A percentile compares a stretch with the other conserved stretches of the same genome.
These are phyloP conservation scores for Sialis lutaria DNA, from an alignment of 2,888 invertebrate species.

Conservation along the genomic window DNA sequence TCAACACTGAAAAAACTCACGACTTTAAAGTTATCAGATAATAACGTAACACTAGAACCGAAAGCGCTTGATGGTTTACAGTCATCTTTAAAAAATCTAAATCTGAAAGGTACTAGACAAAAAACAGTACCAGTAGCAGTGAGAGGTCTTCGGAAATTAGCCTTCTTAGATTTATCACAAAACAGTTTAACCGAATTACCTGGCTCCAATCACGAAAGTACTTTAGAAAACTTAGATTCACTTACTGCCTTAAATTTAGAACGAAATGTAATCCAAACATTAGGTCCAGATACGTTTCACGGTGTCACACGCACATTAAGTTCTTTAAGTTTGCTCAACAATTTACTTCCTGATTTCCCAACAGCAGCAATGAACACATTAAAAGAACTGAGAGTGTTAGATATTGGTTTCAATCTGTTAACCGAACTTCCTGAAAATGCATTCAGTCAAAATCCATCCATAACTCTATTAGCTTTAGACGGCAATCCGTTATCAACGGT, in stretches of 20 bases:
- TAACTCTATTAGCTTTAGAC: slow-evolving; percentile 75
- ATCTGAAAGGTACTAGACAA: slow-evolving; percentile 73
- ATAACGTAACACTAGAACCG: slow-evolving; percentile 56
- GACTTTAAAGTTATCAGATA: slow-evolving; percentile 74
- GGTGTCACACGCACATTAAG: slow-evolving; percentile 70
- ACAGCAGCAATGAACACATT: slow-evolving; percentile 60
- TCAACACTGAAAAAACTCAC: slow-evolving; percentile 51
- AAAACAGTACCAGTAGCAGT: slow-evolving; percentile 65
- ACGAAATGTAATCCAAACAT: slow-evolving; percentile 64
- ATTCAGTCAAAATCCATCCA: slow-evolving; percentile 64
- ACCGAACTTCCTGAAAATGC: slow-evolving; percentile 65
- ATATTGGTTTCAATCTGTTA: slow-evolving; percentile 81
- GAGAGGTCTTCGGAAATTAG: slow-evolving; percentile 56
- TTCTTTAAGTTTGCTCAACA: slow-evolving; percentile 76
- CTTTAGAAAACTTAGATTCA: slow-evolving; percentile 62
- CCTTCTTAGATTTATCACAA: slow-evolving; percentile 78
- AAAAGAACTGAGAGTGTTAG: slow-evolving; percentile 68
- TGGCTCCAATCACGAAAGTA: slow-evolving; percentile 43
- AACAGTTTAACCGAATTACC: slow-evolving; percentile 72
- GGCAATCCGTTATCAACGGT: slow-evolving; percentile 79
- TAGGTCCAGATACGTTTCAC: slow-evolving; percentile 57
- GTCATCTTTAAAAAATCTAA: slow-evolving; percentile 67
- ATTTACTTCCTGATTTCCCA: slow-evolving; percentile 75
- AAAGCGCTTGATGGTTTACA: slow-evolving; percentile 66
- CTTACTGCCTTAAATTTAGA: slow-evolving; percentile 78